Evolutionary conservation across 1,140 invertebrate species (phyloP), one percentile per base, ranked within the genome.

Genomic region (Drosophila serrata): DNA sequence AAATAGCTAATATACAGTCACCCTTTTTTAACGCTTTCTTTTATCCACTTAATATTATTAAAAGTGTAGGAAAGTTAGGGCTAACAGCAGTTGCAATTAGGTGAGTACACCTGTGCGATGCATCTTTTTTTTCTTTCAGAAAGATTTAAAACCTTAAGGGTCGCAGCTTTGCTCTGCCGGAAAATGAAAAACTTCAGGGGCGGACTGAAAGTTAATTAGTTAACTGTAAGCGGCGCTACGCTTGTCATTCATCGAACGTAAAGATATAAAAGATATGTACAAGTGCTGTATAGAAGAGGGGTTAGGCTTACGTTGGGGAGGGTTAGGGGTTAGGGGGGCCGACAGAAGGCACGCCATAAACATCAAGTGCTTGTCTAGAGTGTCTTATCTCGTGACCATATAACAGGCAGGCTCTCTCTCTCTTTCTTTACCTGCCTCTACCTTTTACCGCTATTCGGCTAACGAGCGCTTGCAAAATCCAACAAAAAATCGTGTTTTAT

Each of bases 351-450:
- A 33, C 17, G 65, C 59, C 59, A 79, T 87, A 82, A 87, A 76
- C 79, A 60, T 79, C 65, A 86, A 82, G 65, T 82, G 79, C 58
- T 72, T 75, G 75, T 40, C 74, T 87, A 65, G 79, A 85, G 75
- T 85, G 75, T 79, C 82, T 86, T 88, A 82, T 87, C 84, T 82
- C 33, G 69, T 73, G 84, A 82, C 65, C 82, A 73, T 82, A 87
- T 81, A 86, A 75, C 73, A 70, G 78, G 51, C 62, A 70, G 56
- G 49, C 33, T 53, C 75, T 72, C 29, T 22, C 51, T n/a, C 11
- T 15, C 1, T 12, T n/a, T 9, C 22, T 13, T 24, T 39, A 24
- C 37, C 42, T 49, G 12, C 9, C 37, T 29, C 19, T 35, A 17
- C 33, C 43, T 70, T 49, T 46, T 24, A 60, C 78, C 68, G 82